A percentile compares a stretch with the other conserved stretches of the same genome.
These are phyloP conservation scores for Yponomeuta cagnagella DNA, from an alignment of 2,888 invertebrate species.

Conservation along the genomic window DNA sequence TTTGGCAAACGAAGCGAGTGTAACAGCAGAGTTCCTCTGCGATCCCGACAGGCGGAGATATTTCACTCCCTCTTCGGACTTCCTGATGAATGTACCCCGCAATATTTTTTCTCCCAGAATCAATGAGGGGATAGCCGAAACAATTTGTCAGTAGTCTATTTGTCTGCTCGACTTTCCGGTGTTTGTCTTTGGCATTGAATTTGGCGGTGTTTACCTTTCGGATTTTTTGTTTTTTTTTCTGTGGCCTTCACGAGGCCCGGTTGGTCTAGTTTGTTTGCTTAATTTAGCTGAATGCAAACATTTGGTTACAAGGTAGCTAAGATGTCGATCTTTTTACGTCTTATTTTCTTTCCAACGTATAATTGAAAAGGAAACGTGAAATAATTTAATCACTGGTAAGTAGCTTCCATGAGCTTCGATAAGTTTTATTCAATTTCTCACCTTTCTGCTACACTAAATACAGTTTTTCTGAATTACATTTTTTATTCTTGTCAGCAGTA, in stretches of 20 bases:
- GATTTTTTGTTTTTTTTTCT: conserved; percentile 7
- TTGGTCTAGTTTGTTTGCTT: conserved; percentile 5
- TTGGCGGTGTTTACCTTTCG: conserved; percentile 7
- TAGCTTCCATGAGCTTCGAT: no score
- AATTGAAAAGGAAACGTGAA: no score
- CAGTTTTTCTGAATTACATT: no score
- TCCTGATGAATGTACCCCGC: conserved; percentile 48
- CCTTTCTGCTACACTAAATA: no score
- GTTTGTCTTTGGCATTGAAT: conserved; percentile 13
- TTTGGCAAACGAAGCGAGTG: conserved; percentile 52
- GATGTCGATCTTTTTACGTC: not conserved
- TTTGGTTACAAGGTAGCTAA: not conserved
- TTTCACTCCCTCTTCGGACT: conserved; percentile 20
- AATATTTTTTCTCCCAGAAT: conserved; percentile 56
- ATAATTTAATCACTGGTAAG: no score
- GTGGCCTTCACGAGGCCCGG: not conserved
- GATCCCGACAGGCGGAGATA: conserved; percentile 46
- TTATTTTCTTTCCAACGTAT: not conserved
- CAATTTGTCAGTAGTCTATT: conserved; percentile 58
- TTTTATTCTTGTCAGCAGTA: no score
- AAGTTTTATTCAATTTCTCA: no score
- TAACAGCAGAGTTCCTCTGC: conserved; percentile 36
- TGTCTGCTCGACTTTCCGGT: conserved; percentile 31
- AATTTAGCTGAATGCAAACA: not conserved
- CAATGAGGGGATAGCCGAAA: conserved; percentile 56